phyloP scores from a whole-genome alignment of 1,140 invertebrate species.

The Eumaeus atala region DNA sequence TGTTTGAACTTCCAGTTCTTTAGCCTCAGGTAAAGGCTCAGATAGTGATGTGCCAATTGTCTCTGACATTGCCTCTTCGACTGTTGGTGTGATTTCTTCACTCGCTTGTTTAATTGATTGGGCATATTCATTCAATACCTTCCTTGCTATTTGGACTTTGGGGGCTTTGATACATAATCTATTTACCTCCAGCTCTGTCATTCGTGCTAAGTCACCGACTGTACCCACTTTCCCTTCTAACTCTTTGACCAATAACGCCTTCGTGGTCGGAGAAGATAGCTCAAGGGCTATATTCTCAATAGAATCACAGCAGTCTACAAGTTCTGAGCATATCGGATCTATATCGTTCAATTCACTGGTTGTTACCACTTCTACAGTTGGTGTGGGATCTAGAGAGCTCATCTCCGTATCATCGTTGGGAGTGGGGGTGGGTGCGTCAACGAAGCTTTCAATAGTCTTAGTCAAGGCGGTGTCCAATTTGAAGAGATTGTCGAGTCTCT shows the following conservation, averaged over 20 bases:
- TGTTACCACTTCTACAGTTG: slow-evolving; percentile 46
- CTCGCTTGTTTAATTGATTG: slow-evolving; percentile 24
- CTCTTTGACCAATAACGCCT: slow-evolving; percentile 54
- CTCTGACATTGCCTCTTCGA: slow-evolving; percentile 22
- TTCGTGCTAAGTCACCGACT: slow-evolving; percentile 71
- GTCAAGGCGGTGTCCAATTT: slow-evolving; percentile 46
- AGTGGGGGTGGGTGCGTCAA: slow-evolving; percentile 20
- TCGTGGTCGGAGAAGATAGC: slow-evolving; percentile 53
- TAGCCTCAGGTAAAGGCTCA: background rate
- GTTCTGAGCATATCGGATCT: slow-evolving; percentile 54
- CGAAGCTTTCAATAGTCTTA: slow-evolving; percentile 52
- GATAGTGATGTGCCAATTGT: background rate
- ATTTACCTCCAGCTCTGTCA: slow-evolving; percentile 69
- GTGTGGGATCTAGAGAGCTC: slow-evolving; percentile 44
- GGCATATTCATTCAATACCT: slow-evolving; percentile 50
- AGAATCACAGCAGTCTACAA: slow-evolving; percentile 48
- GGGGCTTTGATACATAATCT: slow-evolving; percentile 67
- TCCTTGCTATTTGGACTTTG: slow-evolving; percentile 56
- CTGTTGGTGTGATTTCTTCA: slow-evolving; percentile 19
- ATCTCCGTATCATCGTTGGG: slow-evolving; percentile 39
- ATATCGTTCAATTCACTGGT: slow-evolving; percentile 53
- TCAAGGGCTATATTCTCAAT: slow-evolving; percentile 58
- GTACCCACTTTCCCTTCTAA: slow-evolving; percentile 59
- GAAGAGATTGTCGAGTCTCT: slow-evolving; percentile 50
- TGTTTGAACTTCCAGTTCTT: slow-evolving; percentile 34